These are phyloP conservation scores for Polymixis lichenea DNA, from an alignment of 2,888 invertebrate species.

Conservation along the genomic window DNA sequence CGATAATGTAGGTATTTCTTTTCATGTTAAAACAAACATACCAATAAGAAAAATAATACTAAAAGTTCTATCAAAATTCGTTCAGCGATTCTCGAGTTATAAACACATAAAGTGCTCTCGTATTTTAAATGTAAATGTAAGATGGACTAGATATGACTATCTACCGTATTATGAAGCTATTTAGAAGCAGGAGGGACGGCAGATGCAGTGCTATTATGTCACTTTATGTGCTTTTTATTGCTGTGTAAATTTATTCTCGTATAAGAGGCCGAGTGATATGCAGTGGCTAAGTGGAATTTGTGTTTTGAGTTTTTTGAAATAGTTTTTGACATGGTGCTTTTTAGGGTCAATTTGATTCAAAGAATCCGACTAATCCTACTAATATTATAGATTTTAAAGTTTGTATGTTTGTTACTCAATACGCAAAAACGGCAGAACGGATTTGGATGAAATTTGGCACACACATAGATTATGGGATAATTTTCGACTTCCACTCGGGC, in stretches of 20 bases:
- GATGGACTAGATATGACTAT: constrained; percentile 64
- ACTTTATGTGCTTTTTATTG: constrained; percentile 65
- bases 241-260: constrained; percentile 56
- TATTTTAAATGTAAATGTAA: constrained; percentile 57
- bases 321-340: background rate
- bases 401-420: no score
- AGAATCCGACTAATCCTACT: background rate
- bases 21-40: background rate
- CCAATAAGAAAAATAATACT: constrained; percentile 14
- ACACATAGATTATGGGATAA: no score
- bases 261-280: constrained; percentile 25
- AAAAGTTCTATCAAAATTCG: constrained; percentile 47
- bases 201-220: constrained; percentile 64
- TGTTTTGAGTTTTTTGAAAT: constrained; percentile 8
- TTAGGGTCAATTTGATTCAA: constrained; percentile 9
- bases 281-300: constrained; percentile 15
- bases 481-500: no score
- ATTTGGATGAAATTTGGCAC: no score
- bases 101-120: constrained; percentile 49
- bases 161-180: constrained; percentile 66
- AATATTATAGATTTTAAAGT: no score
- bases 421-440: no score
- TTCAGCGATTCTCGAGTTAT: constrained; percentile 47
- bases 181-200: constrained; percentile 60
- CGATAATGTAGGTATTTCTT: background rate